Evolutionary conservation across 2,888 invertebrate genomes (phyloP), one percentile per base, ranked within the genome.

Genomic region (Drosophila affinis): DNA sequence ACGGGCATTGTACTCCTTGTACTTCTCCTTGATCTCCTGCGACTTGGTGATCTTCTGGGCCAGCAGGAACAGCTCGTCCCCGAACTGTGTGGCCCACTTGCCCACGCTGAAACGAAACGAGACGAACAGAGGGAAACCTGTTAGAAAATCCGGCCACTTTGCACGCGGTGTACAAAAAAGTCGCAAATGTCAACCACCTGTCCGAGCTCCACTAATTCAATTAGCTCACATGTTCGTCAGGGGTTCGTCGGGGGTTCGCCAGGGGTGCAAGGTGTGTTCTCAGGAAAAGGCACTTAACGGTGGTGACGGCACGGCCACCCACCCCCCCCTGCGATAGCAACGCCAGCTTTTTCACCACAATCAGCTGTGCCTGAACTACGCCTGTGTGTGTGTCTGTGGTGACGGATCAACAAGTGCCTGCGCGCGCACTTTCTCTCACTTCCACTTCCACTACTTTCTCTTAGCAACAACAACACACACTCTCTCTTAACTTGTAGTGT

Each of bases 21-120:
- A 97, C 93, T 95, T 95, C 96, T 93, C 93, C 93, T 95, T 95
- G 69, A 97, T 95, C 92, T 96, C 95, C 79, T 94, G 94, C 58
- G 95, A 95, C 91, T 96, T 96, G 44, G 96, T 97, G 84, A 97
- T 95, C 75, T 94, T 94, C 89, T 95, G 94, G 62, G 96, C 97
- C 73, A 97, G 93, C 84, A 94, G 94, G 95, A 95, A 96, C 77
- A 97, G 92, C 89, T 97, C 96, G 74, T 95, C 94, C 39, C 97
- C 97, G 70, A 98, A 94, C 68, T 93, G 93, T 75, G 95, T 93
- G 24, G 97, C 96, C 97, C 97, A 97, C 92, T 94, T 94, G 89
- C 94, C 94, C 53, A 97, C 95, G 73, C 97, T 97, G 92, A n/a
- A 92, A 92, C 39, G 39, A 39, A 14, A 14, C 34, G 34, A 34